These are phyloP conservation scores for Corythaeola cristata DNA, from an alignment of 2,113 vertebrate genomes.

Conservation along the genomic window DNA sequence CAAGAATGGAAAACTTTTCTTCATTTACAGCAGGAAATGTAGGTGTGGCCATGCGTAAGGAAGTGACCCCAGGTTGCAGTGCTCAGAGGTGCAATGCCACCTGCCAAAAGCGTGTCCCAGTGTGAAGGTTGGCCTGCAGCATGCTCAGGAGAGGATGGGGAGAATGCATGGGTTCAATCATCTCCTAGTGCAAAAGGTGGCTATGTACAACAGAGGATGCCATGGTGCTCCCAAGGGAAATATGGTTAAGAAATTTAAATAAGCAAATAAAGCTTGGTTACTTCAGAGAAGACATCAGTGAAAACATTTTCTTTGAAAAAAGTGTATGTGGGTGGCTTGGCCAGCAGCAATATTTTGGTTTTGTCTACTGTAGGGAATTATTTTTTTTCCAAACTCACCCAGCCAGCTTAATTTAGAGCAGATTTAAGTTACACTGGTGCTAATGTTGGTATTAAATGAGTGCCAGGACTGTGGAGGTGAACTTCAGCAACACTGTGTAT, in stretches of 20 bases:
- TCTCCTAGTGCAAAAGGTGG: not conserved
- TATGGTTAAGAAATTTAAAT: not conserved
- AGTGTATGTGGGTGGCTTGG: not conserved
- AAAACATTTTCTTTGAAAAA: conserved; percentile 8
- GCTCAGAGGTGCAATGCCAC: not conserved
- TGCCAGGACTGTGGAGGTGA: not conserved
- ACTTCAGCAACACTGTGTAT: not conserved
- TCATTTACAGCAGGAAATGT: not conserved
- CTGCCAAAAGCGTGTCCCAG: not conserved
- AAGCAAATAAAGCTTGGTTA: not conserved
- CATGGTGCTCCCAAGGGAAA: not conserved
- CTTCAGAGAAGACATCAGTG: not conserved
- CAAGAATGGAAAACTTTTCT: not conserved
- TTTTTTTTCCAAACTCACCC: not conserved
- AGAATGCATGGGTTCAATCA: not conserved
- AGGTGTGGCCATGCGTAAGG: not conserved
- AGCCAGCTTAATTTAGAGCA: conserved; percentile 18
- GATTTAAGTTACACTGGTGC: not conserved
- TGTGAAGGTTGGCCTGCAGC: fast-evolving
- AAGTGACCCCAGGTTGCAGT: not conserved
- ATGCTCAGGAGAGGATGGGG: not conserved
- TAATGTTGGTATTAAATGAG: not conserved
- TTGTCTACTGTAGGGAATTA: not conserved
- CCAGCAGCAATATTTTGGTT: conserved; percentile 9
- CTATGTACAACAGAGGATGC: not conserved